Percentiles rank a stretch among this genome's conserved stretches.
phyloP scores from a whole-genome alignment of 2,113 vertebrate genomes.

The Engystomops pustulosus region DNA sequence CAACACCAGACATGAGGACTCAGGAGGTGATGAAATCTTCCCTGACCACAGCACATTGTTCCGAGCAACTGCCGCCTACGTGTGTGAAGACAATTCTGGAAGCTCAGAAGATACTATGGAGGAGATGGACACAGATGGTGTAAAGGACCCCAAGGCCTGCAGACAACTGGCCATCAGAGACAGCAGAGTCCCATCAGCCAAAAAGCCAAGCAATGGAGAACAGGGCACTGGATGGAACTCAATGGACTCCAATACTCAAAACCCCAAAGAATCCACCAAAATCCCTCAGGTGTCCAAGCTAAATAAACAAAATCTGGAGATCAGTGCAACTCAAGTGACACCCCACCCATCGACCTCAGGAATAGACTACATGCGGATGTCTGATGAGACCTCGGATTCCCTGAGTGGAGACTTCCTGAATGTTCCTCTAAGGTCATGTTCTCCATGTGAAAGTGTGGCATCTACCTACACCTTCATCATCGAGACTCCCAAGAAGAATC shows the following conservation, averaged over 20 bases:
- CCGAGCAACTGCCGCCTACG: conserved; percentile 65
- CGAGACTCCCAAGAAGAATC: conserved; percentile 67
- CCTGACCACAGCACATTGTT: conserved; percentile 58
- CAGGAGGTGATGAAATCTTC: neutral
- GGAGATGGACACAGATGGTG: conserved; percentile 15
- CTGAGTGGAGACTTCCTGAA: neutral
- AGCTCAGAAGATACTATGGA: conserved; percentile 61
- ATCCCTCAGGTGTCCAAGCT: conserved; percentile 69
- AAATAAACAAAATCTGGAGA: conserved; percentile 39
- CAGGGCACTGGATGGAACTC: conserved; percentile 55
- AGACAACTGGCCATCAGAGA: conserved; percentile 66
- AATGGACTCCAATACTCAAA: conserved; percentile 22
- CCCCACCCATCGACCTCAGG: neutral
- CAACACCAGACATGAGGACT: too few relatives aligned
- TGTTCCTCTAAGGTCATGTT: conserved; percentile 63
- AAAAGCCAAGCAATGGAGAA: conserved; percentile 3
- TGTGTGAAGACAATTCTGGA: conserved; percentile 62
- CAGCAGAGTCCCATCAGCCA: conserved; percentile 58
- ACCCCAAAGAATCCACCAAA: conserved; percentile 26
- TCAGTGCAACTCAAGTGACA: neutral
- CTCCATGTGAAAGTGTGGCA: conserved; percentile 75
- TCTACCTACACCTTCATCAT: conserved; percentile 80
- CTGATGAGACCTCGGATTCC: conserved; percentile 10
- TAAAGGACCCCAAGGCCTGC: conserved; percentile 23
- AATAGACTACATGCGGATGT: conserved; percentile 36